Evolutionary conservation across 2,797 vertebrate genomes (phyloP).

Genomic region (Xiphophorus birchmanni): DNA sequence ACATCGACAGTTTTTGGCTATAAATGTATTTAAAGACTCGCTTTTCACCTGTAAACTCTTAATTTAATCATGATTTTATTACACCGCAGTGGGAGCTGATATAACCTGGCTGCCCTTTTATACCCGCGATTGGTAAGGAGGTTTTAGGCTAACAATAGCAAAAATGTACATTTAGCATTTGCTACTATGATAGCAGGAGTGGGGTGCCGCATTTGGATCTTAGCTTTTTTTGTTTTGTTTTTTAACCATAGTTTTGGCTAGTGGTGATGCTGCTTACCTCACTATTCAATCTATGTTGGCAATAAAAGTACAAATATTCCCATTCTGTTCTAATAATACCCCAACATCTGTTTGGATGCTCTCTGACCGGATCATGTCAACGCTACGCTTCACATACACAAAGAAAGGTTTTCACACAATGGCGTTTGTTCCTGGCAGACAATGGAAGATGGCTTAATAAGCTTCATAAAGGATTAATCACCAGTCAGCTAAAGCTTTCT

Average conservation of each 20-base stretch:
- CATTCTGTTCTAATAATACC: background rate
- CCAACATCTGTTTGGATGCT: conserved; percentile 1
- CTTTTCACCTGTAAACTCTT: too few relatives aligned
- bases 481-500: conserved; percentile 35
- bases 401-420: conserved; percentile 8
- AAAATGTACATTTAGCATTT: background rate
- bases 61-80: too few relatives aligned
- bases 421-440: conserved; percentile 22
- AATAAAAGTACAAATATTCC: background rate
- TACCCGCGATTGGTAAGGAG: background rate
- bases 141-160: background rate
- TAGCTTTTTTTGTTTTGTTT: background rate
- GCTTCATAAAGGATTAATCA: conserved; percentile 47
- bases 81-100: background rate
- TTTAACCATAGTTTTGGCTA: background rate
- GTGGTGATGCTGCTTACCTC: background rate
- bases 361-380: background rate
- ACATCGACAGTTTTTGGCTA: too few relatives aligned
- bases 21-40: too few relatives aligned
- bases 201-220: background rate
- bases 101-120: background rate
- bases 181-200: background rate
- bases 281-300: background rate
- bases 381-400: background rate
- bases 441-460: conserved; percentile 42